Base-by-base conservation (phyloP, 2,113 vertebrate species). In the Hemiscyllium ocellatum region DNA sequence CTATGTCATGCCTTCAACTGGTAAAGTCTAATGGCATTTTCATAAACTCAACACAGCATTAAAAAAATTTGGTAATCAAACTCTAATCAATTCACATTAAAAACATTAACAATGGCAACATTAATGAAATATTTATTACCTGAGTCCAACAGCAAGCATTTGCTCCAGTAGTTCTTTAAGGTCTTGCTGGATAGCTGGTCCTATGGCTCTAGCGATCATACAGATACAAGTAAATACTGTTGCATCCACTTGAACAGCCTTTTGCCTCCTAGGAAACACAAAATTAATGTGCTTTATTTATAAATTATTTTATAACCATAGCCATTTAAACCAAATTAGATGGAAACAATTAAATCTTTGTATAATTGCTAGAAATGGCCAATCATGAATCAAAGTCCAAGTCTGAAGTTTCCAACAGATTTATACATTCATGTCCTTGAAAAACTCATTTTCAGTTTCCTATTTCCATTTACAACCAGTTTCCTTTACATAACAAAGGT, bases 191-290 rank as follows among this genome's bases (percentile, higher is more conserved):
- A 99, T 99, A 96, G 98, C 98, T 33, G 99, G 98, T 33, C 99
- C 99, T 99, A 99, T 98, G 6, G 99, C 99, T 96, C 99, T 97
- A 15, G 99, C 99, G 96, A 99, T 96, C 99, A 99, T 99, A 97
- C 99, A 99, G 96, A 99, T 99, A 91, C 99, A 99, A 7, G 99
- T 99, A 96, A 99, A 99, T 50, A 99, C 99, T 0, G 99, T 99
- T 97, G 99, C 99, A 50, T 99, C 99, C 95, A 99, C 99, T 97
- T 99, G 99, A 96, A 99, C 98, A 17, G 98, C 98, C 97, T 99
- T 99, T 97, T 99, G 99, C 76, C 99, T 98, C 98, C 99, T 99
- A 96, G 0, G 95, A 95, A 96, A 78, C 26, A 68, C 56, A 13
- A 68, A 76, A 47, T 37, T 95, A 95, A 94, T 26, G 33, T 37